Conservation (phyloP, 2,888 invertebrate species). For the Thelaira solivaga region DNA sequence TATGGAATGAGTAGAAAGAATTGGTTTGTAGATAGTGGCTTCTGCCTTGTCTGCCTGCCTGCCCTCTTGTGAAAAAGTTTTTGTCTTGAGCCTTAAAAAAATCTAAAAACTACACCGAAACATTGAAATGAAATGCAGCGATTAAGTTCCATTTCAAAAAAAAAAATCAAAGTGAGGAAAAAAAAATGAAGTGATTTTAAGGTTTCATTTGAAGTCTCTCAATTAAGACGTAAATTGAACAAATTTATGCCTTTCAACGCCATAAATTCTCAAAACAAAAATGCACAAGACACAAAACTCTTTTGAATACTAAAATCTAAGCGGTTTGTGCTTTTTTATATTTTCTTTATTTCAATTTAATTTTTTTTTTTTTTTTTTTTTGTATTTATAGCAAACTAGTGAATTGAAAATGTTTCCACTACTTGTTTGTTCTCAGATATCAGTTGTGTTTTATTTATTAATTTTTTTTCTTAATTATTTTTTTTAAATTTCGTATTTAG, state of each 20-base stretch:
- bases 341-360: no score
- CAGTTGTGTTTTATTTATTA: conserved; percentile 24
- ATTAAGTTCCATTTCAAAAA: conserved; percentile 54
- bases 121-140: conserved; percentile 59
- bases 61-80: conserved; percentile 3
- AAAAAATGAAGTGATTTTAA: conserved; percentile 58
- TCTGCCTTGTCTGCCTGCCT: not conserved
- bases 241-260: conserved; percentile 66
- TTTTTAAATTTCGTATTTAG: conserved; percentile 16
- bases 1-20: conserved; percentile 47
- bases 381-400: conserved; percentile 33
- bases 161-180: conserved; percentile 1
- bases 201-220: conserved; percentile 64
- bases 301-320: conserved; percentile 42
- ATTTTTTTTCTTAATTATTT: not conserved
- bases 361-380: not conserved
- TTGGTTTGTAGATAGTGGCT: conserved; percentile 32
- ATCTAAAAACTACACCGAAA: conserved; percentile 32
- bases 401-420: conserved; percentile 49
- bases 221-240: conserved; percentile 69
- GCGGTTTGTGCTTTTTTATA: conserved; percentile 16
- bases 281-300: conserved; percentile 22
- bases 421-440: conserved; percentile 52
- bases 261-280: conserved; percentile 41
- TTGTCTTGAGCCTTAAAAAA: not conserved